Evolutionary conservation across 2,888 invertebrate genomes (phyloP), one percentile per base, ranked within the genome.

Genomic region (Drosophila acutilabella): DNA sequence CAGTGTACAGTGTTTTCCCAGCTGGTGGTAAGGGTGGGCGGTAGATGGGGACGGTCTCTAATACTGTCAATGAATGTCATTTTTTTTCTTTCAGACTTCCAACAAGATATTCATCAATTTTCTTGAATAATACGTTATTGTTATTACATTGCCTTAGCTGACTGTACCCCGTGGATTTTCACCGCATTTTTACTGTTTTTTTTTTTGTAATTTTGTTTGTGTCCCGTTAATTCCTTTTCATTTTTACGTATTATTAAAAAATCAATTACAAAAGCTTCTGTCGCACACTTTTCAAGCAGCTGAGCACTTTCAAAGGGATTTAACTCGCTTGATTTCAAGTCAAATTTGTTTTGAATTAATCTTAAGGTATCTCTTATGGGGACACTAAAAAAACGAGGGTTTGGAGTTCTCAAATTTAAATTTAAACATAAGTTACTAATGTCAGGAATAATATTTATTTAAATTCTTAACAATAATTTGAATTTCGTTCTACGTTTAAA

Each of bases 51-150:
- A 18, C 41, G 45, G 60, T 50, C 16, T 23, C 14, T 64, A 64
- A 68, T 48, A 56, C 26, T 66, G 73, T 70, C 58, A 57, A 53
- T 70, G 73, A 74, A 59, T 60, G 64, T 44, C 14, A 33, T 59
- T 67, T 44, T 45, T 51, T 56, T 38, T 56, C 48, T 10, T 14
- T 66, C 26, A 40, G 20, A 20, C 50, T 57, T 38, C 41, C 59
- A 74, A 5, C 16, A 61, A 62, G 44, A 64, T 58, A 64, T 77
- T 61, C 58, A 64, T 64, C 60, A 61, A 64, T 65, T 75, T 68
- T 26, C 16, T 51, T 36, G 13, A 61, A 64, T 38, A 58, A 62
- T 61, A 62, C 56, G 41, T 38, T 45, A 67, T 74, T 74, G 64
- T 77, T 59, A 26, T 36, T 52, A 54, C 33, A 18, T 33, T 18